A percentile compares a stretch with the other conserved stretches of the same genome.
Conservation (phyloP, 1,140 invertebrate species). For the Aporrectodea caliginosa region DNA sequence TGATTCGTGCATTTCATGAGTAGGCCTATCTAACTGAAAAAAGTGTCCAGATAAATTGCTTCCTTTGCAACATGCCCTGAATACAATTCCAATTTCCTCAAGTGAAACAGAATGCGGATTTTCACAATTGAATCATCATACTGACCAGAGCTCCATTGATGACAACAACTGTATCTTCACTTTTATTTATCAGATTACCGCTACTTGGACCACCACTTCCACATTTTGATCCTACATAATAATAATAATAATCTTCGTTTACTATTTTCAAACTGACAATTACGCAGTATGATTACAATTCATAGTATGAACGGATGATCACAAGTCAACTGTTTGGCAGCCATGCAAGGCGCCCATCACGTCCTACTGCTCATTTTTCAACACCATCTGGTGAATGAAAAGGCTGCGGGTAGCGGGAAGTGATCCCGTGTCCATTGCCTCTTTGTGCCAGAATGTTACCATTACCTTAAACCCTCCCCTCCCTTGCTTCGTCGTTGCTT, state of each 20-base stretch:
- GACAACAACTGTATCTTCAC: background rate
- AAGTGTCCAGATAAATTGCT: background rate
- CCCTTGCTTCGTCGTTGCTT: background rate
- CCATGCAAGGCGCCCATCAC: too few relatives aligned
- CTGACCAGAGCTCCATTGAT: background rate
- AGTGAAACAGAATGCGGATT: background rate
- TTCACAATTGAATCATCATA: background rate
- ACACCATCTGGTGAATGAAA: too few relatives aligned
- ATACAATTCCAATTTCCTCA: background rate
- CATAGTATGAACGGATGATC: too few relatives aligned
- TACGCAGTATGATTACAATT: too few relatives aligned
- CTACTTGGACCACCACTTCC: background rate
- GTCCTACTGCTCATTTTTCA: too few relatives aligned
- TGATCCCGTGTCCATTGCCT: too few relatives aligned
- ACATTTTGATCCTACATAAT: background rate
- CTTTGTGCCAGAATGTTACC: too few relatives aligned
- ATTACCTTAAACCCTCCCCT: too few relatives aligned
- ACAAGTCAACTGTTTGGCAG: too few relatives aligned
- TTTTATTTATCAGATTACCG: background rate
- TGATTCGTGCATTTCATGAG: background rate
- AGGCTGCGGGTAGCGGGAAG: too few relatives aligned
- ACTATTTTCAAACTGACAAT: too few relatives aligned
- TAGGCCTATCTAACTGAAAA: background rate
- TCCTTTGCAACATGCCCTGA: background rate
- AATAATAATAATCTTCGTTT: too few relatives aligned